Percentiles rank a stretch among this genome's conserved stretches.
Evolutionary conservation across 2,888 invertebrate genomes (phyloP).

Genomic region (Nasonovia ribisnigri): DNA sequence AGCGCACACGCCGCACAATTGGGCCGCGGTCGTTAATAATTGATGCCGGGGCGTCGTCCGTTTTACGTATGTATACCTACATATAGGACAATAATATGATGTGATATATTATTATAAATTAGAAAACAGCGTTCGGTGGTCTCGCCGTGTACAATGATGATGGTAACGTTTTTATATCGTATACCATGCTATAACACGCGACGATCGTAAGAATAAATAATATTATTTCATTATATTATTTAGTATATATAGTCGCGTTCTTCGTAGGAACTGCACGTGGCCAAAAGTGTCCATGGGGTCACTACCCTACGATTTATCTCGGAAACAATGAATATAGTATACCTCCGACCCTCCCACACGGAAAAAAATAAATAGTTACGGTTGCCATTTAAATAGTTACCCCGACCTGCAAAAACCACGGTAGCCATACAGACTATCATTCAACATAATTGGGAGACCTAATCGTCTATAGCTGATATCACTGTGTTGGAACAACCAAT

Average conservation of each 20-base stretch:
- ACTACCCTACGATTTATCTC: too few relatives aligned
- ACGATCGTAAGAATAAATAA: background rate
- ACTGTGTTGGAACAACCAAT: too few relatives aligned
- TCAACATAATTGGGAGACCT: too few relatives aligned
- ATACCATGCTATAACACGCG: background rate
- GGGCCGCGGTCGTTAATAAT: background rate
- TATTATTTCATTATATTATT: background rate
- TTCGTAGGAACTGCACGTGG: background rate
- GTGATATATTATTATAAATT: background rate
- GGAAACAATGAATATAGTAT: background rate
- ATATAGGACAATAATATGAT: background rate
- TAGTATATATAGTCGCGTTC: background rate
- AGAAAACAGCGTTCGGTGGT: slow-evolving; percentile 3
- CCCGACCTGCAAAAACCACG: too few relatives aligned
- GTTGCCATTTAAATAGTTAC: too few relatives aligned
- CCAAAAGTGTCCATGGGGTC: too few relatives aligned
- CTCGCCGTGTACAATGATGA: background rate
- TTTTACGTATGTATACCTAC: background rate
- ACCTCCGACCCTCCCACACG: background rate
- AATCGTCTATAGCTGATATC: too few relatives aligned
- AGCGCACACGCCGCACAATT: background rate
- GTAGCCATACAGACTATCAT: too few relatives aligned
- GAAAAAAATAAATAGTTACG: too few relatives aligned
- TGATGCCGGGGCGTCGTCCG: slow-evolving; percentile 1
- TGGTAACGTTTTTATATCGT: background rate